Conservation (phyloP, 92 coral and sea anemone genomes). For the Palythoa grandis region DNA sequence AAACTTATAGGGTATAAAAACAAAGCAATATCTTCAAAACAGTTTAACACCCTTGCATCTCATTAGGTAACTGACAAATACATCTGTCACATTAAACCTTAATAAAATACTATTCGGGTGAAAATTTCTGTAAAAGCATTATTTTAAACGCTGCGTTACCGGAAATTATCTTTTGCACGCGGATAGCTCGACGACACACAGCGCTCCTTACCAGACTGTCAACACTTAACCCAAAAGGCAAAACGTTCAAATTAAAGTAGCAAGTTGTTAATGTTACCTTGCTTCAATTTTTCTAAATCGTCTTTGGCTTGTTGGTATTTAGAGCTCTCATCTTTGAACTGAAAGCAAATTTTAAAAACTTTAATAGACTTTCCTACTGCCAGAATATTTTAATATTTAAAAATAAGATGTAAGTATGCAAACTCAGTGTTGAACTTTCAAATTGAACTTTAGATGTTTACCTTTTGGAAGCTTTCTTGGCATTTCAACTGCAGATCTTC, state of each 20-base stretch:
- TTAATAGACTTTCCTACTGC: not conserved
- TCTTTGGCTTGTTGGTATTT: slow-evolving; percentile 82
- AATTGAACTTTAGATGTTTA: not conserved
- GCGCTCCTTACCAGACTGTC: not conserved
- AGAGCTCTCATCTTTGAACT: slow-evolving; percentile 85
- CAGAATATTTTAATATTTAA: not conserved
- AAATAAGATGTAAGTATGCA: not conserved
- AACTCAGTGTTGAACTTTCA: too few species aligned
- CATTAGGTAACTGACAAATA: too few species aligned
- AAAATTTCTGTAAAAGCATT: too few species aligned
- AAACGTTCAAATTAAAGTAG: not conserved
- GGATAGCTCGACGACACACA: not conserved
- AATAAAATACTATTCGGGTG: not conserved
- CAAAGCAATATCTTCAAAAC: too few species aligned
- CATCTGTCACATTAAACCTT: not conserved
- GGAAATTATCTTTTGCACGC: not conserved
- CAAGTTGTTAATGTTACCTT: slow-evolving; percentile 58
- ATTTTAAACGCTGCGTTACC: not conserved
- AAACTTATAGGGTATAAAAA: too few species aligned
- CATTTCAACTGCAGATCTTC: slow-evolving; percentile 81
- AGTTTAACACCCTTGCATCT: too few species aligned
- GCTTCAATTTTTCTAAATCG: slow-evolving; percentile 89
- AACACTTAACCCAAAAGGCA: not conserved
- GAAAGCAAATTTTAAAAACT: slow-evolving; percentile 12
- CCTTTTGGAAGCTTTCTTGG: slow-evolving; percentile 88